A percentile compares a stretch with the other conserved stretches of the same genome.
Evolutionary conservation across 2,888 invertebrate species (phyloP).

Genomic region (Meandrusa payeni): DNA sequence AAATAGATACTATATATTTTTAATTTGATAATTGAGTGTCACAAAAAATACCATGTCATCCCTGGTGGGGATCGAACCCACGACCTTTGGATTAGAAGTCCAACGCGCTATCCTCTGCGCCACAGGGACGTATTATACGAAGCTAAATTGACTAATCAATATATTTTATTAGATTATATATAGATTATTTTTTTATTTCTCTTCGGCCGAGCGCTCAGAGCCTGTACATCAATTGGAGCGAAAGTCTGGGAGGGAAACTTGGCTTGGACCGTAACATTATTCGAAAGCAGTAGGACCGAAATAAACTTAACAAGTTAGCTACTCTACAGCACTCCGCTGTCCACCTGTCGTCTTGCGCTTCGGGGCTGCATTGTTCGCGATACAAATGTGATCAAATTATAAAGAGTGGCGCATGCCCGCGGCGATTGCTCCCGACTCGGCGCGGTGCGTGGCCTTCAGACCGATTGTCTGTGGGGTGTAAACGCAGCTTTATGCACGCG

Average conservation of each 20-base stretch:
- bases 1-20: too few relatives aligned
- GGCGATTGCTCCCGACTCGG: conserved; percentile 43
- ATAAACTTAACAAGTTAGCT: conserved; percentile 11
- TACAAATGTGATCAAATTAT: conserved; percentile 81
- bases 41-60: conserved; percentile 4
- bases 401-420: conserved; percentile 67
- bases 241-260: too few relatives aligned
- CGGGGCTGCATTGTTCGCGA: conserved; percentile 72
- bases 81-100: conserved; percentile 20
- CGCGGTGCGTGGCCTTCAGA: conserved; percentile 24
- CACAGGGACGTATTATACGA: conserved; percentile 17
- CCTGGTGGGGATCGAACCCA: conserved; percentile 21
- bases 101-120: conserved; percentile 21
- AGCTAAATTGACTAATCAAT: too few relatives aligned
- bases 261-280: too few relatives aligned
- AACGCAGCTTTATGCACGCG: conserved; percentile 11
- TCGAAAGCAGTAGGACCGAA: too few relatives aligned
- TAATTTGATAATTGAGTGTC: background rate
- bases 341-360: conserved; percentile 65
- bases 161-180: too few relatives aligned
- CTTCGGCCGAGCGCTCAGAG: too few relatives aligned
- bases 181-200: too few relatives aligned
- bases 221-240: too few relatives aligned
- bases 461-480: conserved; percentile 14
- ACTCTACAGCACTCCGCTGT: conserved; percentile 42